phyloP scores from a whole-genome alignment of 2,113 vertebrate genomes.

The Crypturellus undulatus region DNA sequence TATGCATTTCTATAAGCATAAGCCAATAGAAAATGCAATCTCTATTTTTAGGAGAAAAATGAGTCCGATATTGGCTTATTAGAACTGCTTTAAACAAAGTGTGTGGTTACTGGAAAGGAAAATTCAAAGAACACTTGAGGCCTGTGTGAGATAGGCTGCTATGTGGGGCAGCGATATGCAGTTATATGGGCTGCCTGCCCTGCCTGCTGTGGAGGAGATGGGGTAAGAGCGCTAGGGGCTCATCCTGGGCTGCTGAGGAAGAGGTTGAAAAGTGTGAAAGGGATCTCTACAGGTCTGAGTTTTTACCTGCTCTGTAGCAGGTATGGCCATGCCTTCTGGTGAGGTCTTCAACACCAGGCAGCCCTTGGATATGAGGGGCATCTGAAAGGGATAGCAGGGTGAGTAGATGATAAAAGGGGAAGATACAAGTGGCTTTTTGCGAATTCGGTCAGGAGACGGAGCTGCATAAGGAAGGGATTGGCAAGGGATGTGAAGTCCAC shows the following conservation, averaged over 20 bases:
- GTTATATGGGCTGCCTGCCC: background rate
- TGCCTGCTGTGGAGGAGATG: background rate
- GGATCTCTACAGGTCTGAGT: background rate
- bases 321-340: background rate
- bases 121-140: background rate
- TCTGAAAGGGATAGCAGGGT: background rate
- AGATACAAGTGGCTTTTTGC: background rate
- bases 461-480: background rate
- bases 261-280: background rate
- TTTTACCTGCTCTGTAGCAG: background rate
- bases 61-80: background rate
- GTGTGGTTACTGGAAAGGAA: background rate
- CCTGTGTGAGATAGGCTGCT: background rate
- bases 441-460: background rate
- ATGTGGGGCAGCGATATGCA: background rate
- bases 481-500: background rate
- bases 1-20: background rate
- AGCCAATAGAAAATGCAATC: background rate
- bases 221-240: background rate
- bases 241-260: background rate
- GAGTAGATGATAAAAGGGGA: background rate
- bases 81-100: background rate
- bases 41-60: conserved; percentile 6
- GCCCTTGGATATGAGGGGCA: background rate
- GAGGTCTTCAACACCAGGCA: background rate